Percentiles rank a stretch among this genome's conserved stretches.
These are phyloP conservation scores for Tokudaia tokunoshimensis DNA, from an alignment of 2,797 vertebrate species.

Conservation along the genomic window DNA sequence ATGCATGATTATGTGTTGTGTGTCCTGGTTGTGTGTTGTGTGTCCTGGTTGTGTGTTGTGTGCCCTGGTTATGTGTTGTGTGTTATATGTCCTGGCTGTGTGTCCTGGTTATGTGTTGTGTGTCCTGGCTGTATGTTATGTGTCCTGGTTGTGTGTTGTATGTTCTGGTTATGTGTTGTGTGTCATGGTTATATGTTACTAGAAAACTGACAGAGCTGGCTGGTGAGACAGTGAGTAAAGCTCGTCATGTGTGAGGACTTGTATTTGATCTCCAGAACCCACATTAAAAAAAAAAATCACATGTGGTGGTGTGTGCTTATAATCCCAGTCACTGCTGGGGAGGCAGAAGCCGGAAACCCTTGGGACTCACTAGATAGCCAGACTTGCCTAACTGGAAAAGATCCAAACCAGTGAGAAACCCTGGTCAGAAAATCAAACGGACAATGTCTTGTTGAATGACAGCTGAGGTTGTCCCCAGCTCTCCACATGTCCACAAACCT, in stretches of 20 bases:
- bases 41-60: too few relatives aligned
- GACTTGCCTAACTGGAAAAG: neutral
- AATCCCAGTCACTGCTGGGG: neutral
- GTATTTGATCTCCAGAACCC: neutral
- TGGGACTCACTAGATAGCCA: neutral
- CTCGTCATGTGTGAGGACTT: neutral
- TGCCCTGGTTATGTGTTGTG: too few relatives aligned
- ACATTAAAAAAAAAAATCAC: neutral
- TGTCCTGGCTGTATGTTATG: too few relatives aligned
- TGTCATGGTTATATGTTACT: neutral
- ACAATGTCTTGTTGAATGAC: neutral
- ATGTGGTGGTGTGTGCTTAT: neutral
- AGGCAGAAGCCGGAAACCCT: neutral
- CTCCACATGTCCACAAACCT: neutral
- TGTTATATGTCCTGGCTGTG: too few relatives aligned
- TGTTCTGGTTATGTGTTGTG: too few relatives aligned
- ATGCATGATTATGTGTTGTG: too few relatives aligned
- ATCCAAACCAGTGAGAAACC: neutral
- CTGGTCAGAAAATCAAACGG: neutral
- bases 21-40: too few relatives aligned
- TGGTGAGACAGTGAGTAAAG: neutral
- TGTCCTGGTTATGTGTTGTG: too few relatives aligned
- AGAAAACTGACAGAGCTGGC: neutral
- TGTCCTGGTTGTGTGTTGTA: too few relatives aligned
- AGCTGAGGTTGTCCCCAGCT: neutral